Evolutionary conservation across 2,797 vertebrate genomes (phyloP), one percentile per base, ranked within the genome.

Genomic region (Stomatorhinus walkeri): DNA sequence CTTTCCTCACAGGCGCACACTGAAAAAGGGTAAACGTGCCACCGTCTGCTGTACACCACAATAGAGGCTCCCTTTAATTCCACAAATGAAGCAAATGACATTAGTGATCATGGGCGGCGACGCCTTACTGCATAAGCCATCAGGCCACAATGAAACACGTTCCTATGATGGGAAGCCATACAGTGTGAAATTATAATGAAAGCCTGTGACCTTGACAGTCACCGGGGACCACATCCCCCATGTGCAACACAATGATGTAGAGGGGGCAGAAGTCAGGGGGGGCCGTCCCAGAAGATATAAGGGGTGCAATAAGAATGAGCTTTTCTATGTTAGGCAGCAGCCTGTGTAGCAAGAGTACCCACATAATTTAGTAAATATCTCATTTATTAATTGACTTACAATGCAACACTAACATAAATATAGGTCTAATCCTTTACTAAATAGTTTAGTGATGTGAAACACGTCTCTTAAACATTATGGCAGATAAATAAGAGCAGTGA

Each of bases 101-200:
- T 85, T 85, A 51, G 22, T 51, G 46, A 51, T 22, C 40, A 90
- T 12, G 87, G 89, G 93, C 68, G 7, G 32, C 1, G 4, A 6
- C 91, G 56, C 48, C 90, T 89, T 94, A 94, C 93, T 93, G 93
- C 91, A 9, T 43, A 87, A 43, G 88, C 88, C 85, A 90, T 85
- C 90, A 90, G 90, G 93, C 91, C 89, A 91, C 90, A 90, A 91
- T 90, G 90, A 92, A 92, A 93, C 92, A 93, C 40, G 91, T 91
- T 88, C 91, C 90, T 91, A 91, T 91, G 92, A 85, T 88, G 89
- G 89, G 90, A 91, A 93, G 92, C 91, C 93, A 95, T 93, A 94
- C 92, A 90, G 92, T 90, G 91, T 93, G 89, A 94, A 93, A 92
- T 92, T 92, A 92, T 91, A 91, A 93, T 92, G 91, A 95, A 94